Evolutionary conservation across 2,888 invertebrate species (phyloP).

Genomic region (Tridacna gigas): DNA sequence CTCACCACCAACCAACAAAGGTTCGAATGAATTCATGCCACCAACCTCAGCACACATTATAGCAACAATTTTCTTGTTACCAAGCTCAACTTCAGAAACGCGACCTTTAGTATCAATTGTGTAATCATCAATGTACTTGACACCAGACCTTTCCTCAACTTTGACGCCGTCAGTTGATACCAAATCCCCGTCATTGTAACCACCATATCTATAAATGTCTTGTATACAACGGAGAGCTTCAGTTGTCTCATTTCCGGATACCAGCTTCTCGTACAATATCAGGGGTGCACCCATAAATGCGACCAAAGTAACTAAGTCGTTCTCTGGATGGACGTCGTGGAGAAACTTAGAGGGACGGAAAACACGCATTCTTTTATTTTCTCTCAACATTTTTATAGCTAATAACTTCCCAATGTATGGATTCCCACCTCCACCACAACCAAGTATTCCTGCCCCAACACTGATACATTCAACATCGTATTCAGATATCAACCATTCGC

Average conservation of each 20-base stretch:
- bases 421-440: slow-evolving; percentile 82
- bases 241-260: slow-evolving; percentile 67
- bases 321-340: slow-evolving; percentile 53
- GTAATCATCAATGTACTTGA: slow-evolving; percentile 72
- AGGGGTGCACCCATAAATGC: slow-evolving; percentile 80
- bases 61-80: slow-evolving; percentile 64
- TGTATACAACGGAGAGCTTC: slow-evolving; percentile 69
- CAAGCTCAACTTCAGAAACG: not conserved
- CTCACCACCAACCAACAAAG: slow-evolving; percentile 75
- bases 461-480: slow-evolving; percentile 82
- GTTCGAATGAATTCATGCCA: slow-evolving; percentile 79
- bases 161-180: slow-evolving; percentile 53
- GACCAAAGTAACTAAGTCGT: slow-evolving; percentile 67
- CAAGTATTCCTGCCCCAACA: slow-evolving; percentile 81
- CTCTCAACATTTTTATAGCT: slow-evolving; percentile 65
- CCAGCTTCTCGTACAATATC: slow-evolving; percentile 74
- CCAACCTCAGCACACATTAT: slow-evolving; percentile 80
- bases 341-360: slow-evolving; percentile 72
- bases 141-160: slow-evolving; percentile 62
- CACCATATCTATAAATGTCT: slow-evolving; percentile 66
- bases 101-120: slow-evolving; percentile 15
- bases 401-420: slow-evolving; percentile 76
- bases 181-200: slow-evolving; percentile 65
- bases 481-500: slow-evolving; percentile 78
- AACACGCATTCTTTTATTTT: slow-evolving; percentile 77